Base-by-base conservation (phyloP, 2,888 invertebrate species). In the Lasioglossum lativentre region DNA sequence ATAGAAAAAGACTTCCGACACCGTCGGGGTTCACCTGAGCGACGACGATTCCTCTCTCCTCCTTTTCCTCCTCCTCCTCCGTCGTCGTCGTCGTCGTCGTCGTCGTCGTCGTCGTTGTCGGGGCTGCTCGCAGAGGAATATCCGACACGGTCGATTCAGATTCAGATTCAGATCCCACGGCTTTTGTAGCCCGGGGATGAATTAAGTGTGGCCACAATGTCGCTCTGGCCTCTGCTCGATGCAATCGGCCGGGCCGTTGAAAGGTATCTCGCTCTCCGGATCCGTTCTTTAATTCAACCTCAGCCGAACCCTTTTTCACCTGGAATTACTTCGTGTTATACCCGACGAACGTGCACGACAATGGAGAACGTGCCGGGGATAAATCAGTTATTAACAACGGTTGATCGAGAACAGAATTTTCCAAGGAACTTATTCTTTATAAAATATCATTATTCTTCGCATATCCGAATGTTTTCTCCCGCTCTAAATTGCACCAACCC, bases 1-100 rank as follows among this genome's bases (percentile, higher is more conserved):
- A 94, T 93, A 93, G 93, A 93, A 93, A 93, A 93, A 92, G 90
- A 91, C 89, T 87, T 88, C 85, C 89, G 85, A 89, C 87, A 88
- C 83, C 45, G 78, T 75, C 59, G 27, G 14, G 87, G 86, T 83
- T 80, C 85, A 83, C 87, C 89, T 82, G 88, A 82, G 83, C 88
- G 85, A 87, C 52, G 52, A 52, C 86, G 88, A 90, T 88, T 86
- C 85, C 76, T 66, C 66, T n/a, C 23, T 16, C 14, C 59, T 52
- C 52, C 19, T 6, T 52, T 27, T 27, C 59, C 27, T 14, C 27
- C 27, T 27, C 59, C 23, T 23, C 52, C 52, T 8, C 47, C 47
- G 23, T 23, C 6, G 23, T 6, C 23, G 23, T 8, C 47, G 40
- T 40, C 40, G 40, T 8, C 40, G 52, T 6, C 47, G 47, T 47